Evolutionary conservation across 2,113 vertebrate species (phyloP).

Genomic region (Gavia stellata): DNA sequence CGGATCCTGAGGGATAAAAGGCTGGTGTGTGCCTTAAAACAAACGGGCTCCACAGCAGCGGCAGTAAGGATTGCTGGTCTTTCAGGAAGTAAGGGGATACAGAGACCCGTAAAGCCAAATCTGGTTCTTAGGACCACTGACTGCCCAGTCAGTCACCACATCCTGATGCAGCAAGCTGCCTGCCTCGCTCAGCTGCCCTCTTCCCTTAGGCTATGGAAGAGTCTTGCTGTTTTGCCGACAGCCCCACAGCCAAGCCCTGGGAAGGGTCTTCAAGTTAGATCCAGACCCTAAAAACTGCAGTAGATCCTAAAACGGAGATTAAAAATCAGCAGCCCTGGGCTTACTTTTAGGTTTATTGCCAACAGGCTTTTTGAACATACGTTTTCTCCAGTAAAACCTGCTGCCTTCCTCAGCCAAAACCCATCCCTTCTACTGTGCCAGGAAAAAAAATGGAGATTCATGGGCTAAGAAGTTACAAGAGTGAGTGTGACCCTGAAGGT

Average conservation of each 20-base stretch:
- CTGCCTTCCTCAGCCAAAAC: background rate
- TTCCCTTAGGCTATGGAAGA: background rate
- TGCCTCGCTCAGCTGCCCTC: background rate
- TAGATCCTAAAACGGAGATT: background rate
- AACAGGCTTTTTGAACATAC: background rate
- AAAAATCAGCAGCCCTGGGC: background rate
- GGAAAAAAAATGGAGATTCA: background rate
- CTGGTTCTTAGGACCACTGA: background rate
- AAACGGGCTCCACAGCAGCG: background rate
- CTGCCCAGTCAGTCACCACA: background rate
- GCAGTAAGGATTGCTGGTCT: background rate
- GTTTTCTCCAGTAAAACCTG: background rate
- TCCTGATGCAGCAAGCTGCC: too few species aligned
- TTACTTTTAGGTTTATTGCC: background rate
- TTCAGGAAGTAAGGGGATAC: background rate
- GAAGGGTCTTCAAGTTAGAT: background rate
- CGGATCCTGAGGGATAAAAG: background rate
- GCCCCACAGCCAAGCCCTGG: background rate
- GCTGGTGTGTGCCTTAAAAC: background rate
- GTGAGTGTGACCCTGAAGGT: background rate
- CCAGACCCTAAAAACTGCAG: background rate
- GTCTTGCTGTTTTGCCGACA: too few species aligned
- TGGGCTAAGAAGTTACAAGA: background rate
- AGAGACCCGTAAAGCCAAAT: background rate
- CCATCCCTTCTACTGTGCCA: background rate